Evolutionary conservation across 2,888 invertebrate genomes (phyloP).

Genomic region (Spilarctia lutea): DNA sequence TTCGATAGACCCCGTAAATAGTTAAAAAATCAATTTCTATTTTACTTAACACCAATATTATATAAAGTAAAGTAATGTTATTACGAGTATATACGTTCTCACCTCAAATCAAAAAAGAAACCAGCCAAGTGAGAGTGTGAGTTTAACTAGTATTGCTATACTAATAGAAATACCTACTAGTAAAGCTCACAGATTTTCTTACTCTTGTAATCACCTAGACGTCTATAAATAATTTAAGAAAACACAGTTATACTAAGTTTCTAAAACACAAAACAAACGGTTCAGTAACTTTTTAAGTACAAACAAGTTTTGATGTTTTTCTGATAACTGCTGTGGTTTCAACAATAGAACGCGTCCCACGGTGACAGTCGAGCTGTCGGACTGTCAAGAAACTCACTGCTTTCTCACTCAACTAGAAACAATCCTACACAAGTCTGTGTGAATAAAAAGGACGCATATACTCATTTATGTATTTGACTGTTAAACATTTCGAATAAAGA

Average conservation of each 20-base stretch:
- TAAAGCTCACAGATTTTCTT: neutral
- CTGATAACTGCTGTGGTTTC: neutral
- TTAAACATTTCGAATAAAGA: neutral
- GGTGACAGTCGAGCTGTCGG: neutral
- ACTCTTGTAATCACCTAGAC: neutral
- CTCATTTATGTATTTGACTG: neutral
- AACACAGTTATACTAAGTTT: neutral
- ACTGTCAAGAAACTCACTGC: neutral
- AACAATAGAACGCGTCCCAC: slow-evolving; percentile 1
- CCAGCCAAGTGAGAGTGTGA: too few relatives aligned
- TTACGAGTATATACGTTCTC: too few relatives aligned
- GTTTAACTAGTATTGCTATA: too few relatives aligned
- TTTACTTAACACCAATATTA: too few relatives aligned
- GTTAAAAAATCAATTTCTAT: too few relatives aligned
- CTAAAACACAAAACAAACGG: neutral
- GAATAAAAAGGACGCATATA: neutral
- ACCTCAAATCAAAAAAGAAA: too few relatives aligned
- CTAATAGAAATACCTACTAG: too few relatives aligned
- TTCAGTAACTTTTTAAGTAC: neutral
- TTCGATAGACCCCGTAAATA: too few relatives aligned
- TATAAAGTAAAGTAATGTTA: too few relatives aligned
- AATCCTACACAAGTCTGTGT: neutral
- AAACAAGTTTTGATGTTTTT: slow-evolving; percentile 1
- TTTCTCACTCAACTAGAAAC: neutral
- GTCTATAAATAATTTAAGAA: neutral